Conservation (phyloP, 2,888 invertebrate genomes). For the Vandiemenella viatica region DNA sequence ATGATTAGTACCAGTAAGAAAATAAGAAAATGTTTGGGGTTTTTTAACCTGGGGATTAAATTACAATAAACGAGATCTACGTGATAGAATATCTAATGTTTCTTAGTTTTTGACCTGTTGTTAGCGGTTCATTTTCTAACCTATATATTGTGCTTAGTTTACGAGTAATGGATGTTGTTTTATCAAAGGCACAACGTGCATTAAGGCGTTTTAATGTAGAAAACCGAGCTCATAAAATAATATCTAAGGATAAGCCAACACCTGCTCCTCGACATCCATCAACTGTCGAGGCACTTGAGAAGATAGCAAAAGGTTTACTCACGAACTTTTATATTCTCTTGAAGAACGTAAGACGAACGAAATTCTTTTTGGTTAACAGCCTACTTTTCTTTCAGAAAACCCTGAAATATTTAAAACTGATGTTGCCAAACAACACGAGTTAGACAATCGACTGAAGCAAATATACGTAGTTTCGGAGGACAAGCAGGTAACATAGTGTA, state of each 20-base stretch:
- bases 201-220: constrained; percentile 53
- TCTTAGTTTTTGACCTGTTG: no score
- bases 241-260: constrained; percentile 46
- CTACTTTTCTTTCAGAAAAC: constrained; percentile 35
- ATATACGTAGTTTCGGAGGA: constrained; percentile 58
- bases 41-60: no score
- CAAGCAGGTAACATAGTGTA: no score
- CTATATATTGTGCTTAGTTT: background rate
- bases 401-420: constrained; percentile 45
- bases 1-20: no score
- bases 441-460: constrained; percentile 48
- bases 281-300: constrained; percentile 44
- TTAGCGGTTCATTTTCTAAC: no score
- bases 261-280: constrained; percentile 53
- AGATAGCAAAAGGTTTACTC: constrained; percentile 42
- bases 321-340: no score
- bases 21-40: no score
- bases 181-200: constrained; percentile 32
- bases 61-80: no score
- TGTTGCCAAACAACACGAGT: constrained; percentile 42
- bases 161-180: constrained; percentile 47
- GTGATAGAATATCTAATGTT: no score
- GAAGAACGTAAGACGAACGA: no score
- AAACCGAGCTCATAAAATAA: constrained; percentile 53
- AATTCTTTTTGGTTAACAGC: no score